Conservation (phyloP, 2,797 vertebrate species). For the Ceryle rudis region DNA sequence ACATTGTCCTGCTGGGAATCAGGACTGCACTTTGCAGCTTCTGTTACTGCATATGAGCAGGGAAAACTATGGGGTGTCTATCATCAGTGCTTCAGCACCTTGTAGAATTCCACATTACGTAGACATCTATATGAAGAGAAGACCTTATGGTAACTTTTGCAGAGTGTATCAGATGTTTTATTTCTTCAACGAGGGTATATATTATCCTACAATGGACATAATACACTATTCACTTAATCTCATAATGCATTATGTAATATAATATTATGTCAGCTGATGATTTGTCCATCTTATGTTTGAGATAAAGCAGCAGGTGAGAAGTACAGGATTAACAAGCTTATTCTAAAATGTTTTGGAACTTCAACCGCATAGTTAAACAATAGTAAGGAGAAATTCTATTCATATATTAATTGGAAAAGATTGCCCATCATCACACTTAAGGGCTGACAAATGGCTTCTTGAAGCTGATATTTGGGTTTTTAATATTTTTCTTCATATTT, state of each 20-base stretch:
- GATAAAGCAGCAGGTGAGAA: neutral
- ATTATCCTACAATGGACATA: neutral
- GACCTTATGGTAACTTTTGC: neutral
- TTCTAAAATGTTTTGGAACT: neutral
- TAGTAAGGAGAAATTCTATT: neutral
- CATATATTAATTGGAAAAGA: neutral
- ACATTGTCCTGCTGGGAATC: neutral
- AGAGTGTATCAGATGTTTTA: neutral
- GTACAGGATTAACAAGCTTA: neutral
- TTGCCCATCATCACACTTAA: neutral
- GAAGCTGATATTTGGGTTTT: neutral
- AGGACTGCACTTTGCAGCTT: neutral
- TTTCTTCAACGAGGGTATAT: neutral
- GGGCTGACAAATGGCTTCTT: neutral
- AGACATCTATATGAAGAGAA: neutral
- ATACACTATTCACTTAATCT: neutral
- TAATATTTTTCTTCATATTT: rapidly evolving
- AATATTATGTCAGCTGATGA: neutral
- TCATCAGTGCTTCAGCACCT: neutral
- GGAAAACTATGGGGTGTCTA: neutral
- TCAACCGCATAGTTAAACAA: neutral
- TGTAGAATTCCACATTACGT: rapidly evolving
- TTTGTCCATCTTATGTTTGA: neutral
- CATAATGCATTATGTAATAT: neutral
- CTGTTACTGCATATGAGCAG: neutral